A percentile compares a stretch with the other conserved stretches of the same genome.
Evolutionary conservation across 2,888 invertebrate genomes (phyloP).

Genomic region (Anagyrus pseudococci): DNA sequence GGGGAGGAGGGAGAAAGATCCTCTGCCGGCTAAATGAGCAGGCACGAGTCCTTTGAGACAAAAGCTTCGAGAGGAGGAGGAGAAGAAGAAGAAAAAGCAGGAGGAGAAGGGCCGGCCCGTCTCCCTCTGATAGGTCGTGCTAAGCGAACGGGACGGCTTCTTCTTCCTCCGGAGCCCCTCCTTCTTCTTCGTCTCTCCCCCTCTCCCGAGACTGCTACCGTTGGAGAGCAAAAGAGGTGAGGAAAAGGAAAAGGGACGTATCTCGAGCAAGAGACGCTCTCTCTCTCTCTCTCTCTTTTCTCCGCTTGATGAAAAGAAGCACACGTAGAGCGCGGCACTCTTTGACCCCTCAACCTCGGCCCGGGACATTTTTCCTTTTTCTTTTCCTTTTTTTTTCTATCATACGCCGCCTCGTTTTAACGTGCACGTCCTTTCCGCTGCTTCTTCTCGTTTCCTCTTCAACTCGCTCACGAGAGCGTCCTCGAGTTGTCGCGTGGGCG

Average conservation of each 20-base stretch:
- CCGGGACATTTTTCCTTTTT: not conserved
- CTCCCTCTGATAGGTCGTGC: conserved; percentile 20
- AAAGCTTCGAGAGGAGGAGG: conserved; percentile 48
- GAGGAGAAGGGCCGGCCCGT: conserved; percentile 7
- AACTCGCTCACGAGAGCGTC: too few species aligned
- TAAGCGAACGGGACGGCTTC: conserved; percentile 25
- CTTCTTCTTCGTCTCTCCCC: not conserved
- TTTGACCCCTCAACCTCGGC: conserved; percentile 46
- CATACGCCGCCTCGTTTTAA: not conserved
- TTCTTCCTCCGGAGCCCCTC: conserved; percentile 10
- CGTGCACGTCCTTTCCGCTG: too few species aligned
- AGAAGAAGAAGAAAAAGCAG: too few species aligned
- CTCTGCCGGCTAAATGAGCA: conserved; percentile 53
- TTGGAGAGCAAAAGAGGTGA: too few species aligned
- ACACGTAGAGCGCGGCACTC: conserved; percentile 30
- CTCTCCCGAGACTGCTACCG: not conserved
- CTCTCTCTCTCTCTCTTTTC: not conserved
- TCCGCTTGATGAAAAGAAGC: conserved; percentile 11
- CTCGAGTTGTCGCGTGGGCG: conserved; percentile 20
- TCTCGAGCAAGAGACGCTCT: not conserved
- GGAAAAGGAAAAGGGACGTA: conserved; percentile 3
- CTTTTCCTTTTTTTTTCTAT: conserved; percentile 26
- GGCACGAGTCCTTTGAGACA: conserved; percentile 58
- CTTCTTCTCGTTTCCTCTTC: not conserved
- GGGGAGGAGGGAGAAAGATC: conserved; percentile 39